Conservation (phyloP, 2,797 vertebrate species). For the Siniperca scherzeri region DNA sequence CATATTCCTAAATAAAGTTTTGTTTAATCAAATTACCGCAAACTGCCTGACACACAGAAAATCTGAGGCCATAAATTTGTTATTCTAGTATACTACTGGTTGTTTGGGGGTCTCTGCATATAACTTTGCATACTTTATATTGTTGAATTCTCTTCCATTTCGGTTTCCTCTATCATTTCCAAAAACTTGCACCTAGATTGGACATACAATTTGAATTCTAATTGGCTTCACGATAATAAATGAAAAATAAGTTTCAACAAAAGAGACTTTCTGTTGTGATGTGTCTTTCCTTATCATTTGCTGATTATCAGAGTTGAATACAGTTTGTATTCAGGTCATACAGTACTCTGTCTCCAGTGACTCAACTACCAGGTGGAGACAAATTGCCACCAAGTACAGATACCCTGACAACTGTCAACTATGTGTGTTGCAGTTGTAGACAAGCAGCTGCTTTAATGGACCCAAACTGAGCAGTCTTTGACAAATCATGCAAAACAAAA, state of each 20-base stretch:
- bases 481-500: background rate
- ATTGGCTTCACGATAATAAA: background rate
- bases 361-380: conserved; percentile 30
- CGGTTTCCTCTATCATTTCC: background rate
- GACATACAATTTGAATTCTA: background rate
- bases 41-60: background rate
- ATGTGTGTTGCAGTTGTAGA: too few species aligned
- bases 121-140: background rate
- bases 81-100: background rate
- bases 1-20: background rate
- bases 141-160: background rate
- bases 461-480: background rate
- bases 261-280: background rate
- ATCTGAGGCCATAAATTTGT: background rate
- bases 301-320: background rate
- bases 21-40: background rate
- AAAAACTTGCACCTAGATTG: background rate
- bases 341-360: background rate
- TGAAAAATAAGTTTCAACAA: background rate
- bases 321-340: background rate
- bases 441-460: background rate
- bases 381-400: conserved; percentile 11
- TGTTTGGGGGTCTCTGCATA: background rate
- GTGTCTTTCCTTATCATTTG: background rate
- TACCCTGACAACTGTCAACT: too few species aligned